Evolutionary conservation across 92 coral and sea anemone species (phyloP).

Genomic region (Epizoanthus illoricatus): DNA sequence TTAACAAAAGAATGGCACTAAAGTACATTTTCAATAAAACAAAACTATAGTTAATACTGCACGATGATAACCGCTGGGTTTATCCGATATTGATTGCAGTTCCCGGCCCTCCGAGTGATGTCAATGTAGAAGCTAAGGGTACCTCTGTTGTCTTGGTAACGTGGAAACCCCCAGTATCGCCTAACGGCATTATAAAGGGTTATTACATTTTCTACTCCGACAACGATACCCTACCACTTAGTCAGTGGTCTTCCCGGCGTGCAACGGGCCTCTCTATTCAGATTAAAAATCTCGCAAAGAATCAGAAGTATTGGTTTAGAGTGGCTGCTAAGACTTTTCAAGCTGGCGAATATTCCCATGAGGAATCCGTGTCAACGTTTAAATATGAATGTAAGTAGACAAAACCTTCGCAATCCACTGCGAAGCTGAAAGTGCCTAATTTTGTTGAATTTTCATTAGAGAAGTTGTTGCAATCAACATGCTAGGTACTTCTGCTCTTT

Average conservation of each 20-base stretch:
- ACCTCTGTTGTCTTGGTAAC: slow-evolving; percentile 62
- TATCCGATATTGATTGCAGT: slow-evolving; percentile 59
- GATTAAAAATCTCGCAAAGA: slow-evolving; percentile 63
- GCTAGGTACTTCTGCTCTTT: slow-evolving; percentile 29
- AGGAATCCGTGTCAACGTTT: slow-evolving; percentile 60
- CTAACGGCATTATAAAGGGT: slow-evolving; percentile 77
- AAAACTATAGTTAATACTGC: slow-evolving; percentile 5
- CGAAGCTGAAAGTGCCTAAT: slow-evolving; percentile 12
- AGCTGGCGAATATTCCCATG: slow-evolving; percentile 70
- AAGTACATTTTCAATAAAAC: neutral
- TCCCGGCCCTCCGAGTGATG: slow-evolving; percentile 75
- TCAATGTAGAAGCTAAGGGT: slow-evolving; percentile 62
- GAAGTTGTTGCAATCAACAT: slow-evolving; percentile 29
- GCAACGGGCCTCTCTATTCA: slow-evolving; percentile 51
- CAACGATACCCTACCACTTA: slow-evolving; percentile 48
- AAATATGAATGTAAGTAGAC: slow-evolving; percentile 85
- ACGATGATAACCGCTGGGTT: slow-evolving; percentile 50
- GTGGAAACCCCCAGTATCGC: slow-evolving; percentile 72
- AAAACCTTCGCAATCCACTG: neutral
- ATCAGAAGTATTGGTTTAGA: slow-evolving; percentile 74
- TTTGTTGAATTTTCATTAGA: slow-evolving; percentile 17
- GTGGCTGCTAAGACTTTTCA: slow-evolving; percentile 82
- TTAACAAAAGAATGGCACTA: too few species aligned
- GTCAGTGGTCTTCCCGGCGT: slow-evolving; percentile 61
- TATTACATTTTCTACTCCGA: slow-evolving; percentile 69